phyloP scores from a whole-genome alignment of 2,888 invertebrate species.

The Callimorpha dominula region DNA sequence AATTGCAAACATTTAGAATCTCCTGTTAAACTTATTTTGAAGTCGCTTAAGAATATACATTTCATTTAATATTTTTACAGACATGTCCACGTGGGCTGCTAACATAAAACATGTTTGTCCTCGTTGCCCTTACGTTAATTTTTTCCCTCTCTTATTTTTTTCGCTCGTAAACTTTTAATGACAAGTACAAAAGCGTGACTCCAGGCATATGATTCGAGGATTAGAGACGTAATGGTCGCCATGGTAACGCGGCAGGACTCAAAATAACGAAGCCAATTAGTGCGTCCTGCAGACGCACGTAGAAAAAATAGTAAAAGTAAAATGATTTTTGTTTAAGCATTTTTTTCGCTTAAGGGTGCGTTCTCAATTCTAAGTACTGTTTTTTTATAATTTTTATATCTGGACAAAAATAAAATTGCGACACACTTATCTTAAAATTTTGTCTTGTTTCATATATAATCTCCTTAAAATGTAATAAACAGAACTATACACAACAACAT shows the following conservation, averaged over 20 bases:
- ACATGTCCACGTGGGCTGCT: not conserved
- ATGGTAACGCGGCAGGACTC: conserved; percentile 31
- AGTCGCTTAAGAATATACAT: no score
- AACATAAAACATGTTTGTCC: not conserved
- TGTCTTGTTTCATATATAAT: no score
- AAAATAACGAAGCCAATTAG: conserved; percentile 52
- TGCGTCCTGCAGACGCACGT: conserved; percentile 36
- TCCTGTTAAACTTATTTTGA: no score
- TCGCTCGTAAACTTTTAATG: conserved; percentile 40
- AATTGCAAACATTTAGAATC: no score
- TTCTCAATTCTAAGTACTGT: not conserved
- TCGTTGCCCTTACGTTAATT: not conserved
- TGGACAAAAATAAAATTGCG: not conserved
- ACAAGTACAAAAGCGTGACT: conserved; percentile 27
- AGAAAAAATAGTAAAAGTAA: not conserved
- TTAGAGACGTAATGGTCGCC: conserved; percentile 40
- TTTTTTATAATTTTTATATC: not conserved
- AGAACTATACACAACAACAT: no score
- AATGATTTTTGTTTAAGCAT: not conserved
- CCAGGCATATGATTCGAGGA: conserved; percentile 38
- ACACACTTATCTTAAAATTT: not conserved
- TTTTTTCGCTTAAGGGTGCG: not conserved
- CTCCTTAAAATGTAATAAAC: no score
- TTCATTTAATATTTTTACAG: not conserved
- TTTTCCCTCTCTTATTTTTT: conserved; percentile 14